Evolutionary conservation across 2,113 vertebrate genomes (phyloP).

Genomic region (Addax nasomaculatus): DNA sequence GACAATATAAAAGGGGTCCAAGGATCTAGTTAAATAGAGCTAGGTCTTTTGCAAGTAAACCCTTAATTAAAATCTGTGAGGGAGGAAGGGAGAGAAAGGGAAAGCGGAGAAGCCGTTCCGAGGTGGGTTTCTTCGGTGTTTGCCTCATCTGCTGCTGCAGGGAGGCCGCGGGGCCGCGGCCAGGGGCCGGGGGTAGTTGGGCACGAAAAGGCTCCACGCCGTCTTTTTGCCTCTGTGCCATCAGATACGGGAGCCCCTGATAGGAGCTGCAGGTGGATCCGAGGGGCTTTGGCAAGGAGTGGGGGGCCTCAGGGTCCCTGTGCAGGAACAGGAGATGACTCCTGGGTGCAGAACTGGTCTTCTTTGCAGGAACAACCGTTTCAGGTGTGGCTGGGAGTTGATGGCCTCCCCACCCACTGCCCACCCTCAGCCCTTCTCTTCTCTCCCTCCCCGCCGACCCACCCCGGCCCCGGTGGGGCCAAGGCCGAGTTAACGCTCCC

Average conservation of each 20-base stretch:
- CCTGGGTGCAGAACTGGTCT: neutral
- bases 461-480: neutral
- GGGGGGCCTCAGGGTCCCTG: neutral
- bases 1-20: constrained; percentile 59
- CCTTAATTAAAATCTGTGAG: constrained; percentile 59
- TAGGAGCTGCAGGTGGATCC: neutral
- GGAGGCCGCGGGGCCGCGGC: accelerated
- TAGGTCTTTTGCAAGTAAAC: constrained; percentile 61
- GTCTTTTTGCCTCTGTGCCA: neutral
- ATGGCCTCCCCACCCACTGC: too few relatives aligned
- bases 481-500: accelerated
- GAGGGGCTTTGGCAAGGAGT: neutral
- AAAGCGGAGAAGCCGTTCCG: neutral
- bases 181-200: neutral
- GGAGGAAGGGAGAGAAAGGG: neutral
- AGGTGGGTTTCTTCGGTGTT: neutral
- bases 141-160: accelerated
- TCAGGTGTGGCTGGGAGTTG: neutral
- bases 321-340: neutral
- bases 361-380: accelerated
- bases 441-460: accelerated
- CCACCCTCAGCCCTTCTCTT: too few relatives aligned
- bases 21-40: constrained; percentile 55
- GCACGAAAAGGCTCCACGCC: accelerated
- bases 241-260: accelerated